Percentiles rank a stretch among this genome's conserved stretches.
Evolutionary conservation across 2,113 vertebrate species (phyloP).

Genomic region (Pseudorectes ferrugineus): DNA sequence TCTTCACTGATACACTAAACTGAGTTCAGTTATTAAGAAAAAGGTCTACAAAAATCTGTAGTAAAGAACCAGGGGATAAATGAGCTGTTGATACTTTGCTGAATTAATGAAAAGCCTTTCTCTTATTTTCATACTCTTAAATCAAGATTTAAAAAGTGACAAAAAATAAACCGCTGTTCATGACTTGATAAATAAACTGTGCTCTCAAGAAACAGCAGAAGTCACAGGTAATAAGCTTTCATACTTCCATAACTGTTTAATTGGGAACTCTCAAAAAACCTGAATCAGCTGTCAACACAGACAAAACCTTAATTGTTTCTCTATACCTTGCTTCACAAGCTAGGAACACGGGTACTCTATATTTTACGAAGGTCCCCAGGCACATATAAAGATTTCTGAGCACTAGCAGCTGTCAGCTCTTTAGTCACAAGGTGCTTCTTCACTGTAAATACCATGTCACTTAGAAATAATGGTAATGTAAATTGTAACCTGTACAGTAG

Average conservation of each 20-base stretch:
- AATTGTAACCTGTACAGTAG: background rate
- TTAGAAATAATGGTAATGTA: slow-evolving; percentile 46
- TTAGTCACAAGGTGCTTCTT: slow-evolving; percentile 55
- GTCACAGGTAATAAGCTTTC: background rate
- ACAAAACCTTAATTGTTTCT: slow-evolving; percentile 27
- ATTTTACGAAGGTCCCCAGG: slow-evolving; percentile 41
- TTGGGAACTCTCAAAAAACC: slow-evolving; percentile 5
- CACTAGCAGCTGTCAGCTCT: slow-evolving; percentile 67
- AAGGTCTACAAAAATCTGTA: background rate
- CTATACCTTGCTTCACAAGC: slow-evolving; percentile 55
- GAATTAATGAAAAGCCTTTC: background rate
- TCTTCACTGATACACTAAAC: background rate
- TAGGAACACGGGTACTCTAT: slow-evolving; percentile 24
- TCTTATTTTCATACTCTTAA: background rate
- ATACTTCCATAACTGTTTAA: slow-evolving; percentile 2
- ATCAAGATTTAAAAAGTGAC: background rate
- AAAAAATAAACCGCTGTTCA: background rate
- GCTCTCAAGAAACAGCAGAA: background rate
- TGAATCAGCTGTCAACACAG: slow-evolving; percentile 45
- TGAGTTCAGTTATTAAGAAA: background rate
- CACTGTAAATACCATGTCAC: slow-evolving; percentile 42
- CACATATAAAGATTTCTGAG: slow-evolving; percentile 51
- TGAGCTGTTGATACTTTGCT: background rate
- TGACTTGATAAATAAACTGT: background rate
- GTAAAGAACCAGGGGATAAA: background rate